These are phyloP conservation scores for Hydrolagus affinis DNA, from an alignment of 2,113 vertebrate genomes.

Conservation along the genomic window DNA sequence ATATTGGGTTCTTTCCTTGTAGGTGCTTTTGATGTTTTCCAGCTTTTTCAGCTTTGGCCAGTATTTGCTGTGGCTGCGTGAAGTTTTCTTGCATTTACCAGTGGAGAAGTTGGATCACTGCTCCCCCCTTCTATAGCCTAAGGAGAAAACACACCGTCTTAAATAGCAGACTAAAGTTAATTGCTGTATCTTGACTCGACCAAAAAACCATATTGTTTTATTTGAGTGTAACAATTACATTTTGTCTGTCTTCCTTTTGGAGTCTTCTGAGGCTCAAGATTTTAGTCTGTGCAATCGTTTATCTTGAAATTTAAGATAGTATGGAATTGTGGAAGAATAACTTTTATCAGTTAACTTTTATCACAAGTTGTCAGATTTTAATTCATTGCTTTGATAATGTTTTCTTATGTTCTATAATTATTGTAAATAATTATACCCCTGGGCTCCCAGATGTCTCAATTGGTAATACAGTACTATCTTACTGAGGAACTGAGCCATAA, in stretches of 20 bases:
- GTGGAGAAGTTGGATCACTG: neutral
- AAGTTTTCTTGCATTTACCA: neutral
- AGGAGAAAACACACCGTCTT: neutral
- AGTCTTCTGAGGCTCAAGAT: too few relatives aligned
- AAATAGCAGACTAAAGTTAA: neutral
- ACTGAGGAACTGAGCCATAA: too few relatives aligned
- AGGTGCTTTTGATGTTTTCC: slow-evolving; percentile 6
- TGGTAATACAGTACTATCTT: too few relatives aligned
- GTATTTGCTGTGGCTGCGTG: neutral
- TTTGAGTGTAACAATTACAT: neutral
- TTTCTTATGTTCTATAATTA: neutral
- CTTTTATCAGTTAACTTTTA: neutral
- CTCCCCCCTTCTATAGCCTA: neutral
- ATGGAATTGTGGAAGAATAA: too few relatives aligned
- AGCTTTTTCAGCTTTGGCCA: neutral
- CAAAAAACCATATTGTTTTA: neutral
- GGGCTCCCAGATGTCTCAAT: too few relatives aligned
- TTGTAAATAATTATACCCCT: too few relatives aligned
- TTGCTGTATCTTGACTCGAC: neutral
- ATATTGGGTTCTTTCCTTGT: neutral
- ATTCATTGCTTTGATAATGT: neutral
- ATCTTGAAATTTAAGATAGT: too few relatives aligned
- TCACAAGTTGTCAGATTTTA: neutral
- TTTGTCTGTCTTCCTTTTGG: neutral
- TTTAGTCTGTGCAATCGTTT: too few relatives aligned